Conservation (phyloP, 2,888 invertebrate genomes). For the Acanthosepion pharaonis region DNA sequence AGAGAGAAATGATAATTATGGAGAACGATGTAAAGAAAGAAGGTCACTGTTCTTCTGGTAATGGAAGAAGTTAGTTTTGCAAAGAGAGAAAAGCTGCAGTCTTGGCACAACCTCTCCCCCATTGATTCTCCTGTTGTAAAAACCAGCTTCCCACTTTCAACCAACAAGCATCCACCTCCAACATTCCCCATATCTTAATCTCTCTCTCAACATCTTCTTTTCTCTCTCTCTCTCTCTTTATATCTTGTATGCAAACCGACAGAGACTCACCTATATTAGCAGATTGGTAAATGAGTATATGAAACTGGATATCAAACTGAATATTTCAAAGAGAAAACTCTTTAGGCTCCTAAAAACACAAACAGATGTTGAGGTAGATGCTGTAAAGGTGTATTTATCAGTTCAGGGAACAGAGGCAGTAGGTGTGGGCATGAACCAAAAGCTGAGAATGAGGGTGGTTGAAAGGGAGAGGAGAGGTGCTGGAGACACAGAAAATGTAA, state of each 20-base stretch:
- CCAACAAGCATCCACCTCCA: not conserved
- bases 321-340: not conserved
- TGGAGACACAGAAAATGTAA: not conserved
- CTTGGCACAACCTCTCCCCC: not conserved
- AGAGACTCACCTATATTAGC: not conserved
- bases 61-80: not conserved
- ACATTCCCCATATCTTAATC: no score
- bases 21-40: not conserved
- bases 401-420: not conserved
- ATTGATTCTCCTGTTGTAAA: not conserved
- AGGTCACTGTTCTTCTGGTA: not conserved
- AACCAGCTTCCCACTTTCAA: not conserved
- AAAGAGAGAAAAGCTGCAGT: not conserved
- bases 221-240: not conserved
- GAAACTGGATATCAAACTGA: constrained; percentile 18
- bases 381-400: not conserved
- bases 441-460: not conserved
- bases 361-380: constrained; percentile 2
- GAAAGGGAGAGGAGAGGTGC: not conserved
- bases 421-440: not conserved
- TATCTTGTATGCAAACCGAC: not conserved
- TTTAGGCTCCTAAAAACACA: not conserved
- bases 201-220: no score
- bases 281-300: not conserved
- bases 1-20: not conserved